These are phyloP conservation scores for Hycleus phaleratus DNA, from an alignment of 1,140 invertebrate species.

Conservation along the genomic window DNA sequence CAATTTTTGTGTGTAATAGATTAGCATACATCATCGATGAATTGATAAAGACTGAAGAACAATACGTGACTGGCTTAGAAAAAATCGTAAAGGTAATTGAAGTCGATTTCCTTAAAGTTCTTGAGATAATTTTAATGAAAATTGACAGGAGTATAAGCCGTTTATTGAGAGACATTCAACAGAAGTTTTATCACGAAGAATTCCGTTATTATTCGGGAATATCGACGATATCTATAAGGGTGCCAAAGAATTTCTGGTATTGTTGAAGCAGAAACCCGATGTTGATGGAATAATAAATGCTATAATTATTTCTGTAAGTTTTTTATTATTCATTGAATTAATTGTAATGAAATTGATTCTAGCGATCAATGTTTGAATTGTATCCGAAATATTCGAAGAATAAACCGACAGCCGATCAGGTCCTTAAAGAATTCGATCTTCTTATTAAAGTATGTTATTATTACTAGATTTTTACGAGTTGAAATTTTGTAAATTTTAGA, in stretches of 20 bases:
- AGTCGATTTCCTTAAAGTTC: not conserved
- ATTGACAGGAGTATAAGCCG: not conserved
- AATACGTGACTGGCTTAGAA: not conserved
- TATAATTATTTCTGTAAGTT: too few relatives aligned
- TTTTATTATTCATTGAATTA: slow-evolving; percentile 15
- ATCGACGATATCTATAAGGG: not conserved
- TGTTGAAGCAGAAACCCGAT: too few relatives aligned
- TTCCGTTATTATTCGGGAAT: not conserved
- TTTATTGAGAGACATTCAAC: not conserved
- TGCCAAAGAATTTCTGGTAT: not conserved
- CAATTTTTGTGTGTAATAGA: too few relatives aligned
- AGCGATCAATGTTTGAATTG: slow-evolving; percentile 30
- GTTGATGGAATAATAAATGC: too few relatives aligned
- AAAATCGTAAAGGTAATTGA: not conserved
- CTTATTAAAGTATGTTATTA: slow-evolving; percentile 24
- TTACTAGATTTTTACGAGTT: not conserved
- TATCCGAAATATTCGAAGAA: slow-evolving; percentile 32
- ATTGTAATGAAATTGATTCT: slow-evolving; percentile 17
- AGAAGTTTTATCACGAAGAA: not conserved
- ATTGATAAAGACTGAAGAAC: not conserved
- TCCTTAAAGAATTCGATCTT: slow-evolving; percentile 19
- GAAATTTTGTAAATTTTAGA: slow-evolving; percentile 16
- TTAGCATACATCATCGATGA: not conserved
- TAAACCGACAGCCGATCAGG: slow-evolving; percentile 27
- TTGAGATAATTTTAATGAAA: not conserved